Base-by-base conservation (phyloP, 1,140 invertebrate species). In the Drosophila miranda region DNA sequence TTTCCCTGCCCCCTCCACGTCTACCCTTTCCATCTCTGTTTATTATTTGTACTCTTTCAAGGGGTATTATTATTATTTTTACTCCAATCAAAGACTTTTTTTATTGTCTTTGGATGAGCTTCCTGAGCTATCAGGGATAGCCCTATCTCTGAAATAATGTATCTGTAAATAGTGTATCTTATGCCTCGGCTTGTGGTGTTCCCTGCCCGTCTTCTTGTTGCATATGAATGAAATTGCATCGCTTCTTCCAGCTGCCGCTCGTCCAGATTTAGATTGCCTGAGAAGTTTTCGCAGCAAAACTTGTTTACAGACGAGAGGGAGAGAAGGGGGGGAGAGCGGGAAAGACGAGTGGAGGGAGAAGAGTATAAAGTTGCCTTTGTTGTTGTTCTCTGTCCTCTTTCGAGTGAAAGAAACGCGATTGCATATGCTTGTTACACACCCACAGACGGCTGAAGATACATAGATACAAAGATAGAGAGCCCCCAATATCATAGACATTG, bases 261-360 rank as follows among this genome's bases (percentile, higher is more conserved):
- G 71, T 46, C 52, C 69, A 78, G 56, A 78, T 61, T 75, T 51
- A 72, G 66, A 75, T 70, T 61, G 70, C 80, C 64, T 79, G 79
- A 84, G 79, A 83, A 83, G 80, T 84, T 84, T 79, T 76, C 67
- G 52, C 81, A 76, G 72, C 61, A 80, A 83, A 83, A 84, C 80
- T 84, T 79, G 79, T 83, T 83, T 84, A 78, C 62, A 48, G 66
- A n/a, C 64, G 19, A 30, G 34, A 45, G 42, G 41, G 16, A 19
- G 13, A n/a, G 2, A 26, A 50, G 48, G 14, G n/a, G 30, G 28
- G 14, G 28, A 19, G 49, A 38, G 34, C 13, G 11, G 49, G 28
- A 28, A 23, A n/a, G 16, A 16, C 16, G 16, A 16, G 16, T 16
- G 16, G 16, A n/a, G n/a, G n/a, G n/a, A n/a, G n/a, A n/a, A n/a